These are phyloP conservation scores for Vidua chalybeata DNA, from an alignment of 2,113 vertebrate species.

Conservation along the genomic window DNA sequence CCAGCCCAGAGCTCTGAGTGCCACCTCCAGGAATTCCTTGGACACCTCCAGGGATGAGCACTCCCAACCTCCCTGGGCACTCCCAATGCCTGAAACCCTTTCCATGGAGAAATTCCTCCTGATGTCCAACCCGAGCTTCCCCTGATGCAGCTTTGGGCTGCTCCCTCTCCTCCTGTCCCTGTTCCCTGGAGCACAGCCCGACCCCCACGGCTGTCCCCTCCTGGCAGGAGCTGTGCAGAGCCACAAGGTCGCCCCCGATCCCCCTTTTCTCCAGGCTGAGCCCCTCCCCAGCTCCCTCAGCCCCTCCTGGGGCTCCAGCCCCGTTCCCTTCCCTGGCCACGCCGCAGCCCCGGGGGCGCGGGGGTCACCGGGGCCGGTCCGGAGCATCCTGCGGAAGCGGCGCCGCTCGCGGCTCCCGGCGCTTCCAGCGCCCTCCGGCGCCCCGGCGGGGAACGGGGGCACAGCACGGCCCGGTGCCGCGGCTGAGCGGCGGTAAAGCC, in stretches of 20 bases:
- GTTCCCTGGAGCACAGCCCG: background rate
- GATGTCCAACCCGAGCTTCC: background rate
- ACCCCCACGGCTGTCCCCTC: background rate
- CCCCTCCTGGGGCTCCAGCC: background rate
- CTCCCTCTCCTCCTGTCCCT: background rate
- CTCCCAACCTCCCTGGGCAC: background rate
- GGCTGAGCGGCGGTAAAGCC: rapidly evolving
- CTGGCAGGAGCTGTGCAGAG: background rate
- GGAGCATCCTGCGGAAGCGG: background rate
- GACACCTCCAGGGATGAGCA: background rate
- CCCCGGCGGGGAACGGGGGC: background rate
- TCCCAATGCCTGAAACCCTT: rapidly evolving
- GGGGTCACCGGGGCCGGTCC: background rate
- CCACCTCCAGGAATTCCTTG: background rate
- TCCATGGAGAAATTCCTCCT: background rate
- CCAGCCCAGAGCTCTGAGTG: background rate
- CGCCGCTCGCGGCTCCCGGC: background rate
- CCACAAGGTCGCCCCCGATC: rapidly evolving
- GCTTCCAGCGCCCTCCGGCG: background rate
- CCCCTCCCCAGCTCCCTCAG: background rate
- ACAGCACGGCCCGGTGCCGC: background rate
- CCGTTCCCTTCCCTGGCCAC: background rate
- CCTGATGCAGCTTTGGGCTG: no score
- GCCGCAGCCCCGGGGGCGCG: background rate
- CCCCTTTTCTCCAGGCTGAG: background rate